Evolutionary conservation across 2,888 invertebrate species (phyloP).

Genomic region (Proisotoma minuta): DNA sequence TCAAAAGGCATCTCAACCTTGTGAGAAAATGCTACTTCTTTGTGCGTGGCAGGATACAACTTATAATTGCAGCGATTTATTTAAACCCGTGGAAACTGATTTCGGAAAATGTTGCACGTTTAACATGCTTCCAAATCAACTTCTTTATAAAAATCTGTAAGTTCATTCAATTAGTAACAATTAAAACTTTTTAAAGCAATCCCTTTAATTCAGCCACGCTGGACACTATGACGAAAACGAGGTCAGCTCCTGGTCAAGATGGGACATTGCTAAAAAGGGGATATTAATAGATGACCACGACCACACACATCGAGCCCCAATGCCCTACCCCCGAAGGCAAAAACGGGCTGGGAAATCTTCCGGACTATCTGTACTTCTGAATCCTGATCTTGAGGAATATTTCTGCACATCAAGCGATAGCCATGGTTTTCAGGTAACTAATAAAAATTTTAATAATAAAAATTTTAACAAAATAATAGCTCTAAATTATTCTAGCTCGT

Average conservation of each 20-base stretch:
- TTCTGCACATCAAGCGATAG: constrained; percentile 39
- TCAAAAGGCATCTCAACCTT: constrained; percentile 68
- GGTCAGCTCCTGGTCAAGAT: constrained; percentile 29
- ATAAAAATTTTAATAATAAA: background rate
- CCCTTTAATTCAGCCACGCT: constrained; percentile 21
- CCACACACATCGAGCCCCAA: background rate
- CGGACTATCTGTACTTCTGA: constrained; percentile 36
- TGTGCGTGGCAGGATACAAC: constrained; percentile 65
- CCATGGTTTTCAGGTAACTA: constrained; percentile 33
- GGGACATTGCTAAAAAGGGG: constrained; percentile 27
- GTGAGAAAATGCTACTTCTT: constrained; percentile 64
- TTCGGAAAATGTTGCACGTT: constrained; percentile 65
- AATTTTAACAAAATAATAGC: background rate
- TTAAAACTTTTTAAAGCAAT: background rate
- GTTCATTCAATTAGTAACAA: background rate
- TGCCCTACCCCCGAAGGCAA: constrained; percentile 26
- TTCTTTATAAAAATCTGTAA: constrained; percentile 24
- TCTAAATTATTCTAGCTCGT: constrained; percentile 11
- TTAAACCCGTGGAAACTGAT: constrained; percentile 73
- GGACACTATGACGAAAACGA: constrained; percentile 26
- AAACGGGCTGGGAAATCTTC: constrained; percentile 28
- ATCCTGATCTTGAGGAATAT: constrained; percentile 38
- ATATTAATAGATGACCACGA: constrained; percentile 16
- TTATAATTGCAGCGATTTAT: constrained; percentile 63
- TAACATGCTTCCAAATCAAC: constrained; percentile 23